These are phyloP conservation scores for Xanthorhoe spadicearia DNA, from an alignment of 2,888 invertebrate species.

Conservation along the genomic window DNA sequence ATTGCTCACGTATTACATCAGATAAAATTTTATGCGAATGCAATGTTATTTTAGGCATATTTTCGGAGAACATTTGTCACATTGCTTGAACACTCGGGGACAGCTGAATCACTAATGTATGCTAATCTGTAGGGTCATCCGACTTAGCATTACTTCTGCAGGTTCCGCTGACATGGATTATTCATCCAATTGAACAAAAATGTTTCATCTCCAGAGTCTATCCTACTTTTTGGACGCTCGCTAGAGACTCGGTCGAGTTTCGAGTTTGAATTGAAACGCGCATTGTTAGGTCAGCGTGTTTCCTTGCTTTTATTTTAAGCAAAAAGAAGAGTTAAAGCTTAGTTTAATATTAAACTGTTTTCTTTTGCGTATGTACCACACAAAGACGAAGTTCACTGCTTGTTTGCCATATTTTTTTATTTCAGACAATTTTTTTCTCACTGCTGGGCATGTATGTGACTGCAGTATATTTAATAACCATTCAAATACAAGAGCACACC, in stretches of 20 bases:
- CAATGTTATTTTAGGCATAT: constrained; percentile 34
- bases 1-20: constrained; percentile 1
- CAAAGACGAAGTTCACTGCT: background rate
- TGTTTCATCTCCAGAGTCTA: constrained; percentile 24
- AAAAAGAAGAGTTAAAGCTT: constrained; percentile 4
- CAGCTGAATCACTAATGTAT: constrained; percentile 35
- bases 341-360: constrained; percentile 5
- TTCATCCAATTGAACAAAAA: constrained; percentile 31
- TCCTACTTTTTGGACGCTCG: constrained; percentile 20
- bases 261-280: constrained; percentile 25
- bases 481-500: background rate
- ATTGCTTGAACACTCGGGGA: constrained; percentile 28
- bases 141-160: constrained; percentile 30
- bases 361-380: background rate
- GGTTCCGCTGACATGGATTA: constrained; percentile 32
- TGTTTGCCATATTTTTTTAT: background rate
- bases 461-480: too few species aligned
- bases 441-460: too few species aligned
- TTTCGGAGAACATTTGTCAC: constrained; percentile 34
- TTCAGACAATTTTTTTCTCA: too few species aligned
- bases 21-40: constrained; percentile 31
- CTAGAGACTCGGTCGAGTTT: constrained; percentile 18
- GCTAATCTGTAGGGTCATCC: constrained; percentile 34
- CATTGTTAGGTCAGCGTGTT: constrained; percentile 19
- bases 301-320: constrained; percentile 13